Evolutionary conservation across 2,797 vertebrate genomes (phyloP).

Genomic region (Hafferia zeledoni): DNA sequence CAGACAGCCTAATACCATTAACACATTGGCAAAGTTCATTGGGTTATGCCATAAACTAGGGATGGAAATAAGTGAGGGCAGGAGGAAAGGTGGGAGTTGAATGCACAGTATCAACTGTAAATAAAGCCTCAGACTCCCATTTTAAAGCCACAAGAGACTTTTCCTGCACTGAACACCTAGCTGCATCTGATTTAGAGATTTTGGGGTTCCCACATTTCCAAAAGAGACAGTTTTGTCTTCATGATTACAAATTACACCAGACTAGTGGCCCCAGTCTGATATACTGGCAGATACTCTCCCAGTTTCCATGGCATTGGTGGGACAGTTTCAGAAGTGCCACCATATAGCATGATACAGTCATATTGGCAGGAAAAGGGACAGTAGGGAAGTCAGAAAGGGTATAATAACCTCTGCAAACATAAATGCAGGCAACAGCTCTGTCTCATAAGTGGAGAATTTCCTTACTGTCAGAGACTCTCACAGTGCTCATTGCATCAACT

Average conservation of each 20-base stretch:
- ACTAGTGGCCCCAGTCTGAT: background rate
- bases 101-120: background rate
- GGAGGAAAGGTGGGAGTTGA: background rate
- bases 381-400: background rate
- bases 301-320: background rate
- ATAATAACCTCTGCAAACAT: background rate
- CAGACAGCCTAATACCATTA: background rate
- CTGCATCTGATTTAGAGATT: background rate
- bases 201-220: background rate
- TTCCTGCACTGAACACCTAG: background rate
- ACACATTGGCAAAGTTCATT: background rate
- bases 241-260: background rate
- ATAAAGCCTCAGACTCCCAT: background rate
- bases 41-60: background rate
- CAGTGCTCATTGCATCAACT: background rate
- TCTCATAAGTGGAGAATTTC: background rate
- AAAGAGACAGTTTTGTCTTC: background rate
- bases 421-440: background rate
- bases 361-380: background rate
- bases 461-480: background rate
- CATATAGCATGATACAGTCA: background rate
- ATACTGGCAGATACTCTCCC: background rate
- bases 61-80: background rate
- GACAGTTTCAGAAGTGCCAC: background rate
- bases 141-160: background rate